Evolutionary conservation across 2,797 vertebrate species (phyloP), one percentile per base, ranked within the genome.

Genomic region (Phylloscopus collybita): DNA sequence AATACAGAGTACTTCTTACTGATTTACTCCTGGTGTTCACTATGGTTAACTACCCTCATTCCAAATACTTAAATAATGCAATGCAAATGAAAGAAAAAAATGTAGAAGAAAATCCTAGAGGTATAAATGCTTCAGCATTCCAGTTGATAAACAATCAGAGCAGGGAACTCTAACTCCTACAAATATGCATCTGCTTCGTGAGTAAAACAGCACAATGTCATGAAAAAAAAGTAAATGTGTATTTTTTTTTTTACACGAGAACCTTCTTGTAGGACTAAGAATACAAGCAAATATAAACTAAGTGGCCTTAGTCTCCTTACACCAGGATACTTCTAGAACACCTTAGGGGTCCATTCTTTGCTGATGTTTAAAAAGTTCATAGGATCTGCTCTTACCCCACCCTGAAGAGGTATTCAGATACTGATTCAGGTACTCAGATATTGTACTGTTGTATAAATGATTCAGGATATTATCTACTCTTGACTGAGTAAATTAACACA

Each of bases 1-100:
- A 97, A 96, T 54, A 98, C 79, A 95, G 32, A 90, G 60, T 79
- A 65, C 3, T 32, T 86, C 59, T 92, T 82, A 87, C 10, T 74
- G 50, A 81, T 83, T 79, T 54, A 57, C 32, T 70, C 45, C 26
- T 53, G 23, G 23, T 60, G 19, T 32, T 78, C 23, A 14, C n/a
- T 80, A 57, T 36, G 32, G 49, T 30, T 59, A 80, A 71, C 40
- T 56, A 30, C 11, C 47, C 36, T 32, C 30, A 64, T 53, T 61
- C 42, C 4, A 4, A 51, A 56, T 20, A 44, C 14, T 87, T 86
- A 74, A 70, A 76, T 59, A 93, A 79, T 16, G 10, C 45, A 73
- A 72, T 30, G 51, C 38, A 50, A 80, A 66, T 12, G 9, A 88
- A 67, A 70, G 15, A n/a, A 88, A 80, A 83, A 73, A 36, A 20